Percentiles rank a stretch among this genome's conserved stretches.
Conservation (phyloP, 2,797 vertebrate genomes). For the Picus viridis region DNA sequence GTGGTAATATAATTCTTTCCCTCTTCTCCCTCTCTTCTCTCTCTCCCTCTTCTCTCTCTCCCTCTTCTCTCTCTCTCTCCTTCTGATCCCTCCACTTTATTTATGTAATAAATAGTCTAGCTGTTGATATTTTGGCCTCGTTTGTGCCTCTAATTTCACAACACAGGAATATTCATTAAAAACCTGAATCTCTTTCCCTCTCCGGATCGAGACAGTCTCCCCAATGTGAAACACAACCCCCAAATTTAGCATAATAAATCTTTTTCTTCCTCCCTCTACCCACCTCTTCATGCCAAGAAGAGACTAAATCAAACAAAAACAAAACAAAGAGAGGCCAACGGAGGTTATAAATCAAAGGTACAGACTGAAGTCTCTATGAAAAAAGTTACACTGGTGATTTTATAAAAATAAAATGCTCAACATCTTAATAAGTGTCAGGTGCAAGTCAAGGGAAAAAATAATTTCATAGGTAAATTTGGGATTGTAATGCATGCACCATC, state of each 20-base stretch:
- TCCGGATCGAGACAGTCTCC: no score
- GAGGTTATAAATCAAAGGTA: not conserved
- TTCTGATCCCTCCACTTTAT: no score
- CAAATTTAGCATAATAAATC: not conserved
- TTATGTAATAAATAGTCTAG: no score
- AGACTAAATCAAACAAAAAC: not conserved
- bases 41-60: no score
- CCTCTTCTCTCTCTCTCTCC: no score
- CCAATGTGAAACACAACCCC: not conserved
- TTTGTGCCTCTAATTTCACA: no score
- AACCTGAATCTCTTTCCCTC: no score
- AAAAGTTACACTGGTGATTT: not conserved
- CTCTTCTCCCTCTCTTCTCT: no score
- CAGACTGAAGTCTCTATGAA: not conserved
- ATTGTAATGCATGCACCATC: rapidly evolving
- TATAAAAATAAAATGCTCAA: not conserved
- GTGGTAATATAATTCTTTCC: no score
- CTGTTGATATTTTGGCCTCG: no score
- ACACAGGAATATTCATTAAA: no score
- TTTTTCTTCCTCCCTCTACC: not conserved
- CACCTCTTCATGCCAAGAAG: not conserved
- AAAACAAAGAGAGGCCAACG: not conserved
- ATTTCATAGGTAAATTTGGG: not conserved
- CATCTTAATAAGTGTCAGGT: not conserved
- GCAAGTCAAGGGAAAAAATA: not conserved